Conservation (phyloP, 1,140 invertebrate species). For the Pollicipes pollicipes region DNA sequence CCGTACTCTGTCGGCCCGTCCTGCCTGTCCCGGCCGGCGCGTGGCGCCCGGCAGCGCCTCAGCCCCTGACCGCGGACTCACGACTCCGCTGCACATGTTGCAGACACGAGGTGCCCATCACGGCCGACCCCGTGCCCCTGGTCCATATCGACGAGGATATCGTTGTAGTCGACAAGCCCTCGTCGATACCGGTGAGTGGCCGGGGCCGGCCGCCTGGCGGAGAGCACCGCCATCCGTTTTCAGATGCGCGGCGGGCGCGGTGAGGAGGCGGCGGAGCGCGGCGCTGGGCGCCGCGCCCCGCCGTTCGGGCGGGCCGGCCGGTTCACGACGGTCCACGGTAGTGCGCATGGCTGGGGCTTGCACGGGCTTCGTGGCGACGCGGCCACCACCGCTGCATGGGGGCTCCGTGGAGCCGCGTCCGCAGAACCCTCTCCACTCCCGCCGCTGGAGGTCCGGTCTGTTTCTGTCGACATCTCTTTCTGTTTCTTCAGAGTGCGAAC, state of each 20-base stretch:
- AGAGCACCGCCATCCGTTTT: no score
- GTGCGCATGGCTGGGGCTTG: neutral
- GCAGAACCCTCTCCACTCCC: neutral
- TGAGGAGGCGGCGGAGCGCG: neutral
- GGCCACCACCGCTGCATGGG: neutral
- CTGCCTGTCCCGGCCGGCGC: no score
- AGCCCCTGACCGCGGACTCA: neutral
- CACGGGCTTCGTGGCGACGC: neutral
- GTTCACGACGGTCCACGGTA: neutral
- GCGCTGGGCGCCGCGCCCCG: no score
- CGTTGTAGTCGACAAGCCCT: conserved; percentile 98
- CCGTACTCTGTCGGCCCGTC: no score
- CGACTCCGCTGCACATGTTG: conserved; percentile 27
- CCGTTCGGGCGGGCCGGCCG: no score
- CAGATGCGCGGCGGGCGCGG: neutral
- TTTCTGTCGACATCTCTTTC: no score
- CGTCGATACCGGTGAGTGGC: conserved; percentile 79
- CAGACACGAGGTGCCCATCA: conserved; percentile 96
- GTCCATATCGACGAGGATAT: conserved; percentile 94
- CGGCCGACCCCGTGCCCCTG: conserved; percentile 79
- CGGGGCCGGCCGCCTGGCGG: no score
- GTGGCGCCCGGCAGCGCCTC: no score
- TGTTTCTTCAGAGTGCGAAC: neutral
- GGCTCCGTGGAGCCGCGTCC: no score
- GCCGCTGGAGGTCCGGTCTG: no score